Base-by-base conservation (phyloP, 2,113 vertebrate genomes). In the Dromas ardeola region DNA sequence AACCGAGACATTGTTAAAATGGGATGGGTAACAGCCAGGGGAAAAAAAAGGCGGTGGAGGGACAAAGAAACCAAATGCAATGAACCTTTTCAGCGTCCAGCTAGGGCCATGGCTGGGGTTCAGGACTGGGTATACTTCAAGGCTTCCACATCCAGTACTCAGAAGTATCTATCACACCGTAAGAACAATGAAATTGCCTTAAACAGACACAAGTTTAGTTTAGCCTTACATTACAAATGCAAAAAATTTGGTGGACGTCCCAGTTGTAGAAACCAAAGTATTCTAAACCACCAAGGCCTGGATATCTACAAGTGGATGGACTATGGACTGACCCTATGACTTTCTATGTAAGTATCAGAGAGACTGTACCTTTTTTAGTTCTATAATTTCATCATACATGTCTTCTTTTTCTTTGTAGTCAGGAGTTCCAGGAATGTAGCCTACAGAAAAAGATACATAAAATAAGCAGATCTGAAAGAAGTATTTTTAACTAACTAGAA, bases 311-410 rank as follows among this genome's bases (percentile, higher is more conserved):
- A 20, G 45, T 20, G 19, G 27, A 72, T 16, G 12, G 20, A 91
- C 32, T 0, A 72, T 16, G 12, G 20, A 91, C 32, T 0, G 3
- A 76, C 8, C 3, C 30, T 34, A 29, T 4, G 14, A 45, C 15
- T 90, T 93, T 47, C 58, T 67, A 11, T 20, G 11, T 19, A 65
- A 77, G 15, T 30, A 83, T 36, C 45, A 66, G 2, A 26, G 22
- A 72, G 36, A 50, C 7, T n/a, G 74, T 98, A 99, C 99, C 99
- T 99, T 99, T 95, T 99, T 99, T 66, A 99, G 95, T 79, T 98
- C 98, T 49, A 99, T 98, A 59, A 99, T 99, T 97, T 99, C 99
- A 62, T 99, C 98, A 26, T 99, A 99, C 99, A 99, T 99, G 79
- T 99, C 99, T 95, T 99, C 99, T 77, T 99, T 99, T 53, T 99